Base-by-base conservation (phyloP, 92 coral and sea anemone species). In the Phenganax subtilis region DNA sequence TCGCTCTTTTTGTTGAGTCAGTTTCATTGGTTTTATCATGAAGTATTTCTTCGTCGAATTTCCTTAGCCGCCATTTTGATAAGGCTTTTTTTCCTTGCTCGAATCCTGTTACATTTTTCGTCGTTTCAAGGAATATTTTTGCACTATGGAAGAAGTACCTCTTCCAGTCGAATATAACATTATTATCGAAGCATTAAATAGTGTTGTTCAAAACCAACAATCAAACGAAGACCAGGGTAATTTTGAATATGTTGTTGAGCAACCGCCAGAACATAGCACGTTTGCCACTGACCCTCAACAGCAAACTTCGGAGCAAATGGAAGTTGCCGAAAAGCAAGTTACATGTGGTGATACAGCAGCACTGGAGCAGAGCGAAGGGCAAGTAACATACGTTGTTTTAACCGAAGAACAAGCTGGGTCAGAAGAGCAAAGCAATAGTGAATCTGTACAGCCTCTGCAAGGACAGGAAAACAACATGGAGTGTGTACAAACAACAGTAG, bases 161-260 rank as follows among this genome's bases (percentile, higher is more conserved):
- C 47, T 37, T 68, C 73, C 73, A 30, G 73, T 68, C 53, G 73
- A 68, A 68, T 68, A 68, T 68, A 68, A 68, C 29, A 68, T 68
- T 17, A 68, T 68, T 30, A 68, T 68, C 73, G 73, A 68, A 37
- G 73, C 73, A 20, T 68, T 68, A 27, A 68, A 30, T 11, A 30
- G 73, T 68, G 73, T 53, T 67, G 72, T 68, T 30, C 73, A 68
- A 20, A 68, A 68, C 16, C 73, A 68, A n/a, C 52, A 29, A 68
- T 53, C 31, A 68, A 37, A 14, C 73, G 73, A 68, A 37, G 73
- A 53, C 73, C 73, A 68, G 54, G 53, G 53, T 30, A 68, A 68
- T 14, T 68, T 68, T 68, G 73, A 68, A 68, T 68, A 30, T 37
- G 73, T 68, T 9, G 73, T 68, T 37, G 73, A 8, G 16, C 53